These are phyloP conservation scores for Aleadryas rufinucha DNA, from an alignment of 2,113 vertebrate genomes.

Conservation along the genomic window DNA sequence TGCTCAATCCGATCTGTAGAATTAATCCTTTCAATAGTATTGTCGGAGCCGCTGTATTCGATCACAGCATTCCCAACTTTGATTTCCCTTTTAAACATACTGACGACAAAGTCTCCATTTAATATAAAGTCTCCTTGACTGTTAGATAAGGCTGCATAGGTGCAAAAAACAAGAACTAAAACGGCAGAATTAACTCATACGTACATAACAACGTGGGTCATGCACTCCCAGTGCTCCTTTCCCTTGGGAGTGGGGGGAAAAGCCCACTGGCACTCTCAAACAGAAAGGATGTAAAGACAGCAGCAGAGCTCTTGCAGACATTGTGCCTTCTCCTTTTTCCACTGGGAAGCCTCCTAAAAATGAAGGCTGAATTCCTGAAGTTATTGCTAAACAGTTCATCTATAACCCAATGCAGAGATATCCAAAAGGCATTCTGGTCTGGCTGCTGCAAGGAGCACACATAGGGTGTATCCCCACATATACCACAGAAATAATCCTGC, in stretches of 20 bases:
- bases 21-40: slow-evolving; percentile 91
- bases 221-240: not conserved
- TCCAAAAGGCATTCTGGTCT: not conserved
- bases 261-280: not conserved
- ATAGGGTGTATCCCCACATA: not conserved
- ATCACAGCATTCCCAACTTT: slow-evolving; percentile 89
- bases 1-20: slow-evolving; percentile 93
- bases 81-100: slow-evolving; percentile 99
- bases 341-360: not conserved
- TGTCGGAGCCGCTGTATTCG: slow-evolving; percentile 96
- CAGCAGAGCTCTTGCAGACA: not conserved
- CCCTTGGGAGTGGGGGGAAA: not conserved
- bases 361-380: not conserved
- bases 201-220: slow-evolving; percentile 17
- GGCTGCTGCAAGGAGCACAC: not conserved
- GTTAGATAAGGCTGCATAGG: slow-evolving; percentile 86
- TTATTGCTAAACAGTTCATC: not conserved
- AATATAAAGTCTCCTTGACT: slow-evolving; percentile 93
- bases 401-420: not conserved
- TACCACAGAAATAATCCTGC: not conserved
- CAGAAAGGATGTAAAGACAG: not conserved
- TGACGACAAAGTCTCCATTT: slow-evolving; percentile 97
- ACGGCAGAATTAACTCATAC: slow-evolving; percentile 45
- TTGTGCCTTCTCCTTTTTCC: not conserved
- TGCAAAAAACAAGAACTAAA: slow-evolving; percentile 60